Base-by-base conservation (phyloP, 2,888 invertebrate genomes). In the Metopia argyrocephala region DNA sequence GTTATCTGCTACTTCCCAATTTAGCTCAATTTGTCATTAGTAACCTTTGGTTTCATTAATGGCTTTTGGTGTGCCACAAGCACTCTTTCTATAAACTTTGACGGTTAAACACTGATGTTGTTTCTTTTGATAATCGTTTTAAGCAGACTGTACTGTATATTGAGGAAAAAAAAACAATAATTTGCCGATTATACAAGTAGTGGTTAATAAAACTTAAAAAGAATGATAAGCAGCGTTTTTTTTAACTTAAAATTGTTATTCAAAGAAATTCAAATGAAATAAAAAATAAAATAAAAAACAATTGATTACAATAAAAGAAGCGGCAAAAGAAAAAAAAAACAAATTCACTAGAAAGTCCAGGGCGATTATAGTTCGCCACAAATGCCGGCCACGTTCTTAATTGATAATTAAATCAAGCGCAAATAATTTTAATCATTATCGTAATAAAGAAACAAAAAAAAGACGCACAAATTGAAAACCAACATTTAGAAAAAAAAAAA, bases 341-440 rank as follows among this genome's bases (percentile, higher is more conserved):
- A 48, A 18, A 31, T 31, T 12, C 4, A 18, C 7, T 5, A 38
- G 18, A 50, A 66, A 21, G n/a, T 45, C 20, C 23, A 38, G 23
- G 9, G 28, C 52, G 66, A 59, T 71, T 66, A 68, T 15, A 75
- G 61, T 52, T 46, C 18, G 61, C 68, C 64, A 25, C 57, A 61
- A 81, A 87, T 87, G 87, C 87, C 87, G 86, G 85, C 86, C 87
- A 87, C 87, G 87, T 87, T 88, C 87, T 85, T 86, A 87, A 86
- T 87, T 88, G 87, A 88, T 87, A 88, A 87, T 85, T 52, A 79
- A 79, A 78, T 79, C 73, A 79, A 78, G 68, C 73, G 86, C 66
- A 54, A 68, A 48, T 62, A 52, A 68, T 48, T 18, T 83, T 85
- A 86, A 86, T 84, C 82, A 85, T 83, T 85, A 84, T 84, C 65